These are phyloP conservation scores for Nomada ferruginata DNA, from an alignment of 2,888 invertebrate genomes.

Conservation along the genomic window DNA sequence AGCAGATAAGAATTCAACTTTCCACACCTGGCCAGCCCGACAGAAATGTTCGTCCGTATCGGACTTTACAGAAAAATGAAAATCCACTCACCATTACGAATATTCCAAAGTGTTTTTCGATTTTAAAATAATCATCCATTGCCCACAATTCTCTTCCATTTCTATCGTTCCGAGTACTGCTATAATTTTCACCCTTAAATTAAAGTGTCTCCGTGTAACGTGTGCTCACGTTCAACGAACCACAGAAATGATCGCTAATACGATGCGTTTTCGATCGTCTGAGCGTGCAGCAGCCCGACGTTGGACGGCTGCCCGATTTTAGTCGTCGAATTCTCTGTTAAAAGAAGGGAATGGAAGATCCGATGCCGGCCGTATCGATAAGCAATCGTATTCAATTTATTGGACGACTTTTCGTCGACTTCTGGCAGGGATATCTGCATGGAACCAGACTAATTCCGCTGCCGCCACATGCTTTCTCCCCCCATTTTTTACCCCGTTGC, in stretches of 20 bases:
- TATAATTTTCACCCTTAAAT: too few relatives aligned
- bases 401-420: background rate
- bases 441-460: conserved; percentile 43
- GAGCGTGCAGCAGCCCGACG: background rate
- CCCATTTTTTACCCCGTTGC: background rate
- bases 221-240: background rate
- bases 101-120: too few relatives aligned
- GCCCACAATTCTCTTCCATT: too few relatives aligned
- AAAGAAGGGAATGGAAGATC: background rate
- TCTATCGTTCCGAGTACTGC: too few relatives aligned
- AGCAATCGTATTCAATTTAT: conserved; percentile 56
- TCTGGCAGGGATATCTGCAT: conserved; percentile 26
- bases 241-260: background rate
- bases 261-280: background rate
- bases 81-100: too few relatives aligned
- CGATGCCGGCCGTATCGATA: conserved; percentile 24
- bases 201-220: too few relatives aligned
- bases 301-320: background rate
- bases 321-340: conserved; percentile 8
- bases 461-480: conserved; percentile 25
- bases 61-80: too few relatives aligned
- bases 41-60: too few relatives aligned
- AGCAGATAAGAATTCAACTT: background rate
- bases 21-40: background rate
- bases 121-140: too few relatives aligned